These are phyloP conservation scores for Gonioctena quinquepunctata DNA, from an alignment of 1,140 invertebrate species.

Conservation along the genomic window DNA sequence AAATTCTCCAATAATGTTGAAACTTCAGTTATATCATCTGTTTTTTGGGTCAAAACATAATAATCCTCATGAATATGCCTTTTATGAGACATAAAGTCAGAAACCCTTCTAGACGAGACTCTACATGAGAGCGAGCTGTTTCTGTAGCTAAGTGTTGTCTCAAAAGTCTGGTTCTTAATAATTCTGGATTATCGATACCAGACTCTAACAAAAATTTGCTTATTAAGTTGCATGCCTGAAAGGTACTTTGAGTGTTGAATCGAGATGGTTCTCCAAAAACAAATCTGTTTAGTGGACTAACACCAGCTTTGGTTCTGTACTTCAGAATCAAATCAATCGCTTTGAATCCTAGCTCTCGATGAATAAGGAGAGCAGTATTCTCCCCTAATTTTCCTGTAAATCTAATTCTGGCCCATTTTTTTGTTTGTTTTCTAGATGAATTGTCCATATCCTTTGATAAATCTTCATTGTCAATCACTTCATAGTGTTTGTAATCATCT, in stretches of 20 bases:
- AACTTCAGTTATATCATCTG: too few relatives aligned
- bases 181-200: neutral
- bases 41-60: neutral
- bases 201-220: neutral
- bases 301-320: neutral
- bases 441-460: neutral
- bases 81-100: constrained; percentile 6
- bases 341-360: neutral
- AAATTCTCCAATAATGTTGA: too few relatives aligned
- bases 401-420: neutral
- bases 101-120: neutral
- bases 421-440: neutral
- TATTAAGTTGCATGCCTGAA: neutral
- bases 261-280: neutral
- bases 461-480: neutral
- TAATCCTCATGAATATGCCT: neutral
- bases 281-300: neutral
- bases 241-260: neutral
- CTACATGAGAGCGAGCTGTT: neutral
- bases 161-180: neutral
- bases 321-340: neutral
- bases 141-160: constrained; percentile 3
- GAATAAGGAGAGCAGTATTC: neutral
- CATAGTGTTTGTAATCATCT: neutral
- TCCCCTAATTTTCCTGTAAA: neutral